Base-by-base conservation (phyloP, 1,140 invertebrate species). In the Magallana gigas region DNA sequence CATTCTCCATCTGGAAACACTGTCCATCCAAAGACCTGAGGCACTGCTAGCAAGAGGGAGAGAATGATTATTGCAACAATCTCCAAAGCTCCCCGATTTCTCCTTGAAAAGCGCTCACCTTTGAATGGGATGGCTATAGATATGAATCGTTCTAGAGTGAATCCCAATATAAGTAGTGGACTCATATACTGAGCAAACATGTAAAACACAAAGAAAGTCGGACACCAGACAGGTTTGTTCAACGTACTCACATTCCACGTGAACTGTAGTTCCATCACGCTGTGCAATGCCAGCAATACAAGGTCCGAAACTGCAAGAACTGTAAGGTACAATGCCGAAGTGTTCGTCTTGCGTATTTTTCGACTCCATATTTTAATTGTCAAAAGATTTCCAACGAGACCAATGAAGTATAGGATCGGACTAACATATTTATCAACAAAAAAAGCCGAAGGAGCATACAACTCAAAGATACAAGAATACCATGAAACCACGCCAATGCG, bases 101-200 rank as follows among this genome's bases (percentile, higher is more conserved):
- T 88, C 12, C 88, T 91, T 59, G 91, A 92, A 84, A 87, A 90
- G 56, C 90, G 90, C 80, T 92, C 91, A 83, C 90, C 90, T 87
- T 96, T 96, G 23, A 99, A 95, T 0, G 98, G 98, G 94, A 98
- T 97, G 93, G 98, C 99, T 1, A 99, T 98, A 0, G 98, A 98
- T 56, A 99, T 97, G 95, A 98, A 99, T 68, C 98, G 96, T 95
- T 99, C 98, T 88, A 98, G 95, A 0, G 98, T 99, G 57, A 99
- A 98, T 6, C 97, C 98, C 2, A 94, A 85, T 1, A 94, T 93
- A 1, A 94, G 90, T 7, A 92, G 82, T 0, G 93, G 91, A 16
- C 91, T 92, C 85, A 94, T 88, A 86, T 94, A 93, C 87, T 94
- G 92, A 36, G 92, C 90, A 29, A 91, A 86, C 83, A 92, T 90